A percentile compares a stretch with the other conserved stretches of the same genome.
Conservation (phyloP, 2,797 vertebrate genomes). For the Lutjanus argentimaculatus region DNA sequence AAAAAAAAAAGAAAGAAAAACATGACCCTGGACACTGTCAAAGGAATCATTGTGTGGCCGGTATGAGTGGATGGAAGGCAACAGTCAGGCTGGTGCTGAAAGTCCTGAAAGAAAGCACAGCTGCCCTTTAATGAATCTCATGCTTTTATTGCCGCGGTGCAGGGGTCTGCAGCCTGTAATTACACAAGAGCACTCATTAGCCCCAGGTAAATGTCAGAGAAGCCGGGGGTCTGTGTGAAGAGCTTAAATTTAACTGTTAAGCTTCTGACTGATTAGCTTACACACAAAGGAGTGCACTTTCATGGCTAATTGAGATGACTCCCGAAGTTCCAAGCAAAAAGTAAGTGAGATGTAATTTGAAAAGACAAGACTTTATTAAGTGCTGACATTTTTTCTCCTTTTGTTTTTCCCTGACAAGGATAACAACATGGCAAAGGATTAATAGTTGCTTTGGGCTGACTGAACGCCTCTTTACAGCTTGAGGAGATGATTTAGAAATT, state of each 20-base stretch:
- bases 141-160: slow-evolving; percentile 58
- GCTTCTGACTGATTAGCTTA: slow-evolving; percentile 21
- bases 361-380: background rate
- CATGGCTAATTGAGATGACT: slow-evolving; percentile 25
- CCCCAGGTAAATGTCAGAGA: slow-evolving; percentile 72
- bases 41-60: slow-evolving; percentile 32
- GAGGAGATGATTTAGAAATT: background rate
- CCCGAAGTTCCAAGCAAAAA: slow-evolving; percentile 21
- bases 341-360: background rate
- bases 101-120: slow-evolving; percentile 55
- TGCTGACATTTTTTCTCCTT: background rate
- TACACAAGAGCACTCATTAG: slow-evolving; percentile 63
- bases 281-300: background rate
- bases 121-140: slow-evolving; percentile 64
- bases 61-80: slow-evolving; percentile 31
- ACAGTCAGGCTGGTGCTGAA: slow-evolving; percentile 59
- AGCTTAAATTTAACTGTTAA: slow-evolving; percentile 40
- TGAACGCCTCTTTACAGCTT: slow-evolving; percentile 1
- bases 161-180: slow-evolving; percentile 60
- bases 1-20: background rate
- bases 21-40: slow-evolving; percentile 27
- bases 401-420: background rate
- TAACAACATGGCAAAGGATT: background rate
- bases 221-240: slow-evolving; percentile 32
- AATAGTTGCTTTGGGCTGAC: slow-evolving; percentile 1